Conservation (phyloP, 2,113 vertebrate genomes). For the Xenopus borealis region DNA sequence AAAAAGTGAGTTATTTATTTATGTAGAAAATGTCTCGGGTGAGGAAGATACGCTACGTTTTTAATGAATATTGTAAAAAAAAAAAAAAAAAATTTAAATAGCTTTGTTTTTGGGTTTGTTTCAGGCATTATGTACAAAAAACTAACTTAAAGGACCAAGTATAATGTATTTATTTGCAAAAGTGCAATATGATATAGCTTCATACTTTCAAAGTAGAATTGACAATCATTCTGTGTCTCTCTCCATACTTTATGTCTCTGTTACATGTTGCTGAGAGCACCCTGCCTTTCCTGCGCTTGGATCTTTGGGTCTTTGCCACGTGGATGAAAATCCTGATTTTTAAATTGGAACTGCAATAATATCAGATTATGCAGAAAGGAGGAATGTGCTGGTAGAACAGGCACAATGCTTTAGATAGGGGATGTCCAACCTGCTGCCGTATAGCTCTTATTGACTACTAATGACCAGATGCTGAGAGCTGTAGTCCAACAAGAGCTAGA, state of each 20-base stretch:
- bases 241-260: conserved; percentile 5
- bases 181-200: conserved; percentile 70
- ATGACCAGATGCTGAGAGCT: too few relatives aligned
- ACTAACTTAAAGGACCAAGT: conserved; percentile 77
- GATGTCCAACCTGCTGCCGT: too few relatives aligned
- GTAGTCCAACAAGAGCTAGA: too few relatives aligned
- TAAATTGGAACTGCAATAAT: conserved; percentile 56
- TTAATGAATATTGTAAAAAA: conserved; percentile 56
- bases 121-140: conserved; percentile 68
- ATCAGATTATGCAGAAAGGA: conserved; percentile 50
- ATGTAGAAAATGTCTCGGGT: conserved; percentile 69
- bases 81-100: conserved; percentile 81
- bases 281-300: conserved; percentile 51
- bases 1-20: conserved; percentile 85
- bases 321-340: conserved; percentile 36
- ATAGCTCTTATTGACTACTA: too few relatives aligned
- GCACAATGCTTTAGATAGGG: conserved; percentile 5
- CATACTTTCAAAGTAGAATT: conserved; percentile 56
- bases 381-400: background rate
- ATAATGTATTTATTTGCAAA: conserved; percentile 65
- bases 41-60: conserved; percentile 75
- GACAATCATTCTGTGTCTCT: conserved; percentile 64
- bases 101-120: conserved; percentile 65
- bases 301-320: conserved; percentile 43
- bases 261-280: conserved; percentile 5